phyloP scores from a whole-genome alignment of 1,140 invertebrate species.

The Triops longicaudatus region DNA sequence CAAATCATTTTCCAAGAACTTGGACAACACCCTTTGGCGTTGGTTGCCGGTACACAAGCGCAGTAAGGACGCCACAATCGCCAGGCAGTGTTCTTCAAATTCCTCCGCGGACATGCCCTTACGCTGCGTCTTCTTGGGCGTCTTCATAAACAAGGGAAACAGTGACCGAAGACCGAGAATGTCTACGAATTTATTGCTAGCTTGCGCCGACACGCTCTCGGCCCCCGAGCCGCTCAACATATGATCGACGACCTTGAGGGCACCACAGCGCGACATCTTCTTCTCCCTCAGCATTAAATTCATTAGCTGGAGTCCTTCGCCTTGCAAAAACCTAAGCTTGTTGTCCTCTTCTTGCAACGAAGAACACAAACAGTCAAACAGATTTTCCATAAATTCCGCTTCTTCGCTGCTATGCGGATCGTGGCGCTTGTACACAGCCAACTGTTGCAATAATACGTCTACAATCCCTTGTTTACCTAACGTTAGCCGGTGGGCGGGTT shows the following conservation, averaged over 20 bases:
- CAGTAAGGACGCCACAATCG: conserved; percentile 88
- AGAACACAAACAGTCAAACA: conserved; percentile 93
- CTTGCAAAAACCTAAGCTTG: conserved; percentile 81
- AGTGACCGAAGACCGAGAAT: conserved; percentile 92
- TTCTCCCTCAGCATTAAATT: conserved; percentile 94
- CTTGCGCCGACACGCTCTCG: conserved; percentile 75
- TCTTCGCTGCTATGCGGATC: conserved; percentile 86
- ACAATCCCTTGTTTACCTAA: conserved; percentile 91
- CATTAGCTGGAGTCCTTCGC: conserved; percentile 94
- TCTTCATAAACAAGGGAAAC: conserved; percentile 99
- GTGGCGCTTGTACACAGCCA: conserved; percentile 90
- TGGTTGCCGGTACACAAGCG: conserved; percentile 84
- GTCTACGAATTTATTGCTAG: conserved; percentile 81
- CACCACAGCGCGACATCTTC: conserved; percentile 91
- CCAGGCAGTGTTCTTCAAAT: conserved; percentile 91
- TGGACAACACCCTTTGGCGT: conserved; percentile 77
- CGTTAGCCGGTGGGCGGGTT: conserved; percentile 68
- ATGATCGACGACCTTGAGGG: conserved; percentile 92
- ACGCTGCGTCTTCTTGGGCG: conserved; percentile 76
- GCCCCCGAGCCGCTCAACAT: conserved; percentile 83
- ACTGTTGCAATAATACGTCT: conserved; percentile 88
- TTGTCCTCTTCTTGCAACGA: conserved; percentile 80
- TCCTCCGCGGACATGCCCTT: conserved; percentile 79
- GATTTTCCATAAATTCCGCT: conserved; percentile 97
- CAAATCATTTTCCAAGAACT: conserved; percentile 97